phyloP scores from a whole-genome alignment of 2,888 invertebrate species.

The Pyrrhosoma nymphula region DNA sequence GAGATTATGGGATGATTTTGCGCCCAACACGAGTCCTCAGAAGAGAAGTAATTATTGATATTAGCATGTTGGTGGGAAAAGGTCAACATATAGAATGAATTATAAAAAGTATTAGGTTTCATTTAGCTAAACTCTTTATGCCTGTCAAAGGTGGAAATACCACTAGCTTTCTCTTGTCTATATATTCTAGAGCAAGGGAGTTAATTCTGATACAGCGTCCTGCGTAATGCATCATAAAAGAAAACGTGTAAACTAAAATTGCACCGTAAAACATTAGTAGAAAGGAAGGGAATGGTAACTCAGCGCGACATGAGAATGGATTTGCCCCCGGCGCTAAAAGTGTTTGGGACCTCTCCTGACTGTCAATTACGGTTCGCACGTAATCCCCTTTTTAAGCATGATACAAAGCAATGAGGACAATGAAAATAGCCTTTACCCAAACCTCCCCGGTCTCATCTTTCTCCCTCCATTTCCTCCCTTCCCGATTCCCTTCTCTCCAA shows the following conservation, averaged over 20 bases:
- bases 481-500: background rate
- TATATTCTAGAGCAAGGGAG: too few relatives aligned
- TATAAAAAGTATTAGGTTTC: too few relatives aligned
- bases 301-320: background rate
- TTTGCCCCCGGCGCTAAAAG: background rate
- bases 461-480: conserved; percentile 52
- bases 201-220: too few relatives aligned
- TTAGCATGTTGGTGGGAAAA: too few relatives aligned
- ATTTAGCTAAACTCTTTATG: too few relatives aligned
- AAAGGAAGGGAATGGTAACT: background rate
- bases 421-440: background rate
- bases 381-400: background rate
- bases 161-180: too few relatives aligned
- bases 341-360: background rate
- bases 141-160: too few relatives aligned
- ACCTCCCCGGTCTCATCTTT: background rate
- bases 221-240: background rate
- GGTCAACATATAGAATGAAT: too few relatives aligned
- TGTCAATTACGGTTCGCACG: background rate
- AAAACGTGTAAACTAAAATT: background rate
- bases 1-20: too few relatives aligned
- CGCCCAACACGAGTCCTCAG: too few relatives aligned
- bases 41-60: too few relatives aligned
- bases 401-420: conserved; percentile 33
- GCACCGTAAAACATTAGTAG: background rate